These are phyloP conservation scores for Latrodectus elegans DNA, from an alignment of 2,888 invertebrate genomes.

Conservation along the genomic window DNA sequence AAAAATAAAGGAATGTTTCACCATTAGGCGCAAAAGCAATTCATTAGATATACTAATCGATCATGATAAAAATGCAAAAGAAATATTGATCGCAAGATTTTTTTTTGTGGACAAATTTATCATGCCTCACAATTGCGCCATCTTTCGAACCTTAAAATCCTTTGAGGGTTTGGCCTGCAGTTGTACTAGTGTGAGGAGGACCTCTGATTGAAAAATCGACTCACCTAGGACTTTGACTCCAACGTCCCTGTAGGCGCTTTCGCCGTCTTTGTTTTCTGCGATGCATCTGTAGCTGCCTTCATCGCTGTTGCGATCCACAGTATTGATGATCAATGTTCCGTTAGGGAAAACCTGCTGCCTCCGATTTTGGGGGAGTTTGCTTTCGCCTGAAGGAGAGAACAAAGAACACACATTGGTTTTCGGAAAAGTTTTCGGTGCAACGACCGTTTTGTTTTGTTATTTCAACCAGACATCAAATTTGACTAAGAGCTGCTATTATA, in stretches of 20 bases:
- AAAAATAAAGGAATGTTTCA: too few relatives aligned
- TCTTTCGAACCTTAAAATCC: neutral
- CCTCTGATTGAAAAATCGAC: conserved; percentile 62
- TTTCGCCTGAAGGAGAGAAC: conserved; percentile 80
- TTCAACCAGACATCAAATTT: conserved; percentile 48
- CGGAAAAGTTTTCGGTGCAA: conserved; percentile 13
- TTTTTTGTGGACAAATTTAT: neutral
- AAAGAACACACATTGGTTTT: conserved; percentile 28
- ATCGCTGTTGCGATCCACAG: conserved; percentile 88
- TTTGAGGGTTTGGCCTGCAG: neutral
- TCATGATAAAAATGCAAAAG: too few relatives aligned
- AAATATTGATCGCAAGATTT: too few relatives aligned
- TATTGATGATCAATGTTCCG: conserved; percentile 89
- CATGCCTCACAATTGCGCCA: conserved; percentile 6
- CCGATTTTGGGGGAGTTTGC: conserved; percentile 88
- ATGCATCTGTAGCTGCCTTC: conserved; percentile 93
- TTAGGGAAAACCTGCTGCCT: conserved; percentile 90
- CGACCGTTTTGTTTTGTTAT: neutral
- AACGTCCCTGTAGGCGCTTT: conserved; percentile 65
- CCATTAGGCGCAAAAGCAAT: too few relatives aligned
- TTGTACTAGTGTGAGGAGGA: conserved; percentile 6
- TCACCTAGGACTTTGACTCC: conserved; percentile 70
- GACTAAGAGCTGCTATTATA: conserved; percentile 54
- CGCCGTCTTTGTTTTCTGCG: conserved; percentile 86
- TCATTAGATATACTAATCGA: too few relatives aligned